phyloP scores from a whole-genome alignment of 2,113 vertebrate genomes.

The Patagioenas fasciata region DNA sequence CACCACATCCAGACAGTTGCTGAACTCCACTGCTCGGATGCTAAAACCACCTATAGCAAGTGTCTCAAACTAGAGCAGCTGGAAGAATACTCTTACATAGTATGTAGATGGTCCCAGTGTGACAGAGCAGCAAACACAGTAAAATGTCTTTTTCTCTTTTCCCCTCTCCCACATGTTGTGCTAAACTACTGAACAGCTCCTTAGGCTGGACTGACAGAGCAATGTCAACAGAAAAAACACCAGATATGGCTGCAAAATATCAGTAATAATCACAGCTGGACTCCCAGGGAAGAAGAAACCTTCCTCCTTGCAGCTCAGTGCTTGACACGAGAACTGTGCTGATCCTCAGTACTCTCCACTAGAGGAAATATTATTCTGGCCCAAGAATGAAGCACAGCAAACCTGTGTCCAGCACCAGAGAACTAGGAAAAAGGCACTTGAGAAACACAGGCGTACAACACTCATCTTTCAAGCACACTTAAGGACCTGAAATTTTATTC shows the following conservation, averaged over 20 bases:
- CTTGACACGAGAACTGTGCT: not conserved
- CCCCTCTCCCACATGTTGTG: not conserved
- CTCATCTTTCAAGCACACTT: constrained; percentile 1
- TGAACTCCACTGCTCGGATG: not conserved
- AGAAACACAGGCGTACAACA: not conserved
- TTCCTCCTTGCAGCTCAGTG: not conserved
- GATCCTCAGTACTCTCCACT: not conserved
- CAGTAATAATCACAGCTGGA: not conserved
- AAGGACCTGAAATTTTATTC: not conserved
- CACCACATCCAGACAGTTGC: not conserved
- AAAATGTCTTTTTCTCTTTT: not conserved
- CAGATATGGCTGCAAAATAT: not conserved
- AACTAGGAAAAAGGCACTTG: constrained; percentile 5
- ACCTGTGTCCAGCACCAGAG: not conserved
- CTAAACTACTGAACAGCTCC: not conserved
- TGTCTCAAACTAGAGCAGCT: not conserved
- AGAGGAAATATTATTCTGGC: not conserved
- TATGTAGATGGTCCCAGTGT: not conserved
- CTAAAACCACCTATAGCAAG: not conserved
- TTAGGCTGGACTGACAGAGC: not conserved
- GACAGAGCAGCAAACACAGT: not conserved
- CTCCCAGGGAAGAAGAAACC: not conserved
- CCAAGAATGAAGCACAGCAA: not conserved
- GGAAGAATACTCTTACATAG: not conserved
- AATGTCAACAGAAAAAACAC: not conserved